Percentiles rank a stretch among this genome's conserved stretches.
These are phyloP conservation scores for Delia radicum DNA, from an alignment of 1,140 invertebrate genomes.

Conservation along the genomic window DNA sequence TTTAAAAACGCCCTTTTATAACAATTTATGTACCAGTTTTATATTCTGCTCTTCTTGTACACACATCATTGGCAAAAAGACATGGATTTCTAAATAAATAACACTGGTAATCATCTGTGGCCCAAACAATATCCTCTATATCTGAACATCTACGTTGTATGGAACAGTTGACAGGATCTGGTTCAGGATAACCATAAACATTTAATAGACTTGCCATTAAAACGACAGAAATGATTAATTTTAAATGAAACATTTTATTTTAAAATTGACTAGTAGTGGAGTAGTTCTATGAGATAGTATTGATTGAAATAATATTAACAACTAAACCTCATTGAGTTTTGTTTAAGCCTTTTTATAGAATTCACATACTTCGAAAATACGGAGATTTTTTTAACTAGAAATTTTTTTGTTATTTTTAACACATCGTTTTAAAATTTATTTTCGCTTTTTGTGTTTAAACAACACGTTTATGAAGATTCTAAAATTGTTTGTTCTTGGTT, in stretches of 20 bases:
- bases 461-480: no score
- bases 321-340: not conserved
- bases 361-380: not conserved
- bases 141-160: not conserved
- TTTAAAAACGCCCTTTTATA: not conserved
- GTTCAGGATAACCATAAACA: no score
- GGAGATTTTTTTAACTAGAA: not conserved
- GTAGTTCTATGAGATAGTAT: no score
- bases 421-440: no score
- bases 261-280: no score
- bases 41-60: not conserved
- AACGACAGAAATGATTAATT: not conserved
- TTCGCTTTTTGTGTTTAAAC: no score
- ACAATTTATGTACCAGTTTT: not conserved
- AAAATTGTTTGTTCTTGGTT: no score
- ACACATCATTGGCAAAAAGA: not conserved
- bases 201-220: not conserved
- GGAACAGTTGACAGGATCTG: not conserved
- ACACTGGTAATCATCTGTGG: not conserved
- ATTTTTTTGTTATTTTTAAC: not conserved
- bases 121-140: not conserved
- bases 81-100: constrained; percentile 18
- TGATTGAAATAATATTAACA: not conserved
- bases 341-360: not conserved
- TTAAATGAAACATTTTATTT: not conserved